Evolutionary conservation across 2,113 vertebrate species (phyloP).

Genomic region (Ptychochromis oligacanthus): DNA sequence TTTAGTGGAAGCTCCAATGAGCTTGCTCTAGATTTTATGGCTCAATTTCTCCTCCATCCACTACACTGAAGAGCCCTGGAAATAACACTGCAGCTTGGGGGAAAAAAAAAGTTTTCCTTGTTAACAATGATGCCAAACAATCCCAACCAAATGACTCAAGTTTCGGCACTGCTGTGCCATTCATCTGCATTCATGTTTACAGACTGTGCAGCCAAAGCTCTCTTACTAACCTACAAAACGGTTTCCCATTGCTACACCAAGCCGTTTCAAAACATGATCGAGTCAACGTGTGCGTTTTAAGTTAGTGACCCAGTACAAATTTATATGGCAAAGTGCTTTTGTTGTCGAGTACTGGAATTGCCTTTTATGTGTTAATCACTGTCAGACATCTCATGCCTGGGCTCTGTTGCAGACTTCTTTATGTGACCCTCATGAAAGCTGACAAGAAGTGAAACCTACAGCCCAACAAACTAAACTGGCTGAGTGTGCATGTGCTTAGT

Average conservation of each 20-base stretch:
- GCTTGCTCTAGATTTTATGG: background rate
- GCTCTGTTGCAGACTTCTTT: background rate
- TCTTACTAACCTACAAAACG: background rate
- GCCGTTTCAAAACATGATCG: constrained; percentile 3
- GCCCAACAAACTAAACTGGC: background rate
- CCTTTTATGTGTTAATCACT: constrained; percentile 3
- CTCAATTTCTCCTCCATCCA: background rate
- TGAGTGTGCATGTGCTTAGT: background rate
- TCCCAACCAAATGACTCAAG: constrained; percentile 7
- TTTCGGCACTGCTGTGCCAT: constrained; percentile 1
- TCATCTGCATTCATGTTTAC: constrained; percentile 4
- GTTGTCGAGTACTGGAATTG: background rate
- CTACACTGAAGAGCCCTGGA: background rate
- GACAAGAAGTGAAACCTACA: background rate
- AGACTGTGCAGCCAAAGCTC: background rate
- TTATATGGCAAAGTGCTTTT: background rate
- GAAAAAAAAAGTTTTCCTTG: constrained; percentile 10
- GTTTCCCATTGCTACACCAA: constrained; percentile 16
- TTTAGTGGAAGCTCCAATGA: background rate
- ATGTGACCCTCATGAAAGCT: background rate
- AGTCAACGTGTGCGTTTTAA: background rate
- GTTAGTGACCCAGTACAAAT: background rate
- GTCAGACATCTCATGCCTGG: constrained; percentile 3
- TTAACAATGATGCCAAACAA: constrained; percentile 23
- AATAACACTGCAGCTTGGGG: background rate